Base-by-base conservation (phyloP, 2,113 vertebrate genomes). In the Butorides virescens region DNA sequence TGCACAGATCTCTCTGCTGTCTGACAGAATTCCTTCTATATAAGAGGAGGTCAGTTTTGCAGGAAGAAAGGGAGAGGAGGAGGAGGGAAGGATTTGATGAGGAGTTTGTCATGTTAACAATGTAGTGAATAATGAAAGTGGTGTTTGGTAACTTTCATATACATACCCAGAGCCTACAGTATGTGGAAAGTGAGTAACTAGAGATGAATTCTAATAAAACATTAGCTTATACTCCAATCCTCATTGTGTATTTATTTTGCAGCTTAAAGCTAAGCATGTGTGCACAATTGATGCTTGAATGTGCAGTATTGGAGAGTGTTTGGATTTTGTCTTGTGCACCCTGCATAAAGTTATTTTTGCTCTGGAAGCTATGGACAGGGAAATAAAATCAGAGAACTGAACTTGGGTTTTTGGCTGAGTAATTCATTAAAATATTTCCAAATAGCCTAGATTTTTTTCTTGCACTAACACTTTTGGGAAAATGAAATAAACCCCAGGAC, bases 351-450 rank as follows among this genome's bases (percentile, higher is more conserved):
- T 66, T 86, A 27, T n/a, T 86, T 93, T 80, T 92, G 34, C 63
- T 95, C 82, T 94, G 77, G 61, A 93, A 75, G 59, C 78, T 78
- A 14, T 32, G 55, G 67, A 44, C 27, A 75, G 70, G 11, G 61
- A 86, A 91, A 72, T 75, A 84, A 75, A 88, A 47, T 46, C 65
- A 70, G 84, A 85, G 78, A 86, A 42, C 5, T 37, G 47, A 39
- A 49, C 44, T 42, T 77, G 46, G 52, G 29, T 47, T 27, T 82
- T 92, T 82, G 92, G 42, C 47, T 85, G 61, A 84, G 32, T 56
- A 71, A 62, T 72, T 66, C 3, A 90, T 84, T 92, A 81, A 96
- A 88, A 61, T 91, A 79, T 94, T 93, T 89, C 67, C 46, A 91
- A 91, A 88, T 74, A 93, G 63, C 56, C 86, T 59, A 71, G 34